Percentiles rank a stretch among this genome's conserved stretches.
These are phyloP conservation scores for Agrochola circellaris DNA, from an alignment of 2,888 invertebrate genomes.

Conservation along the genomic window DNA sequence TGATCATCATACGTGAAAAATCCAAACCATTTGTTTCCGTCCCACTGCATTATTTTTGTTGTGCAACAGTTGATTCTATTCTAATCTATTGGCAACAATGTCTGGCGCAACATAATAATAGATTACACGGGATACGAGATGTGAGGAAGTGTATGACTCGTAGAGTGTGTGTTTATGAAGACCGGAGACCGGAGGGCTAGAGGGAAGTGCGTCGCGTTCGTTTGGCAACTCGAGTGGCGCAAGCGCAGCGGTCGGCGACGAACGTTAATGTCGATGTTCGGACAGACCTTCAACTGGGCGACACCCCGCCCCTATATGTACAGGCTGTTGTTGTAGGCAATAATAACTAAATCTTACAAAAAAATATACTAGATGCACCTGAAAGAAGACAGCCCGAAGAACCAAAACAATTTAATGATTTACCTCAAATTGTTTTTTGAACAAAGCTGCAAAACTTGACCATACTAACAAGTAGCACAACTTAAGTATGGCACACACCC, in stretches of 20 bases:
- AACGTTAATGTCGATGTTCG: conserved; percentile 66
- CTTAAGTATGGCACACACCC: neutral
- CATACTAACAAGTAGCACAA: no score
- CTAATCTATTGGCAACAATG: conserved; percentile 7
- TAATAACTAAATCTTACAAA: neutral
- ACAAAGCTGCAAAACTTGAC: neutral
- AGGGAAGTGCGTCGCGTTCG: conserved; percentile 69
- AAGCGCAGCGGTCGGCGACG: conserved; percentile 77
- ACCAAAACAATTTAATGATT: neutral
- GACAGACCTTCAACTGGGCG: conserved; percentile 63
- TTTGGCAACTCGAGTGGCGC: conserved; percentile 86
- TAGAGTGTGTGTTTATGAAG: conserved; percentile 39
- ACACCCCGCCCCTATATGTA: conserved; percentile 75
- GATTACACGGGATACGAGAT: conserved; percentile 53
- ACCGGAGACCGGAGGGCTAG: conserved; percentile 31
- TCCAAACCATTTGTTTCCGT: neutral
- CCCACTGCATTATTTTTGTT: neutral
- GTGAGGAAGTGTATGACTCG: conserved; percentile 57
- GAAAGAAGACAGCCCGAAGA: neutral
- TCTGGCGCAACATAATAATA: conserved; percentile 31
- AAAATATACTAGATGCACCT: neutral
- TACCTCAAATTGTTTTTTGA: no score
- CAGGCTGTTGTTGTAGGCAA: conserved; percentile 71
- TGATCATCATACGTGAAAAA: neutral
- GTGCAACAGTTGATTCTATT: conserved; percentile 10